Evolutionary conservation across 2,888 invertebrate species (phyloP).

Genomic region (Cerceris ruficornis): DNA sequence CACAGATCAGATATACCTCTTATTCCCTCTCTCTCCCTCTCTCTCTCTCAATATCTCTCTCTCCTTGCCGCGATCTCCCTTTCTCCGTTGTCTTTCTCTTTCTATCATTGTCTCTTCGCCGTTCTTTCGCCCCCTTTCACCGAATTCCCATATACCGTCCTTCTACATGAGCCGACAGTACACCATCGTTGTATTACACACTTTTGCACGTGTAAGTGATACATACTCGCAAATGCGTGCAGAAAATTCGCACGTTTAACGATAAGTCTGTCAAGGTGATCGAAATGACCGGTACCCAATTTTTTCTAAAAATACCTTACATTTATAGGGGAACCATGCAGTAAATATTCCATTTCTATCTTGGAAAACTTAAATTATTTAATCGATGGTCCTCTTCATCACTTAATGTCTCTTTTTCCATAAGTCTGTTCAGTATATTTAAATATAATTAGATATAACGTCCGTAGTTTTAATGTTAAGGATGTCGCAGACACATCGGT

Average conservation of each 20-base stretch:
- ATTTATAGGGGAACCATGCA: no score
- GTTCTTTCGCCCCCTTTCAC: slow-evolving; percentile 44
- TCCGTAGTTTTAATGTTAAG: no score
- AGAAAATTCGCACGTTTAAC: not conserved
- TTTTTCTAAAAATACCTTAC: no score
- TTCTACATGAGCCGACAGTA: slow-evolving; percentile 11
- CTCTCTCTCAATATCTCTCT: not conserved
- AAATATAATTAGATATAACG: no score
- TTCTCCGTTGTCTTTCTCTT: slow-evolving; percentile 4
- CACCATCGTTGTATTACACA: slow-evolving; percentile 24
- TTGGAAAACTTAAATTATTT: no score
- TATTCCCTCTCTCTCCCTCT: not conserved
- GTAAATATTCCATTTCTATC: no score
- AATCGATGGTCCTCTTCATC: no score
- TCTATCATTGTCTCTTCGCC: slow-evolving; percentile 12
- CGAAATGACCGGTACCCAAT: no score
- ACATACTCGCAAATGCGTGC: not conserved
- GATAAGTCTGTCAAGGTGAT: no score
- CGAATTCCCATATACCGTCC: slow-evolving; percentile 27
- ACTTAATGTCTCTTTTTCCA: no score
- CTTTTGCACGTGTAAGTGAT: slow-evolving; percentile 18
- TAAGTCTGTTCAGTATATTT: no score
- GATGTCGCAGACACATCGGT: no score
- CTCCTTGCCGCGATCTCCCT: slow-evolving; percentile 8
- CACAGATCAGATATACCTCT: slow-evolving; percentile 34